Percentiles rank a stretch among this genome's conserved stretches.
phyloP scores from a whole-genome alignment of 2,888 invertebrate species.

The Sclerodermus sp. region DNA sequence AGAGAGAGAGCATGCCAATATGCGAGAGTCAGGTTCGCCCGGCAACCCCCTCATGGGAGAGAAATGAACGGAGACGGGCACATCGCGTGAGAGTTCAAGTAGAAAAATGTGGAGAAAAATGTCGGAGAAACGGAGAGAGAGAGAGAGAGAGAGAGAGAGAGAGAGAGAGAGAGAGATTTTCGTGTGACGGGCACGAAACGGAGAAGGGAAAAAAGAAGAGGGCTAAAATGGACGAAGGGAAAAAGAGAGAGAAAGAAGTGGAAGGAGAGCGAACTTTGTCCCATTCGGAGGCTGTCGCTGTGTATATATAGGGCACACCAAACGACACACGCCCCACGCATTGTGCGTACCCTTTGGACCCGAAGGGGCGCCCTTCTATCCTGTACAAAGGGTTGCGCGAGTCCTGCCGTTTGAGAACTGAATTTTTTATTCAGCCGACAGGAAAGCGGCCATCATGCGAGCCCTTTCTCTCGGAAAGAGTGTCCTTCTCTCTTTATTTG shows the following conservation, averaged over 20 bases:
- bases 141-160: constrained; percentile 8
- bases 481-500: constrained; percentile 11
- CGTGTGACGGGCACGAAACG: constrained; percentile 20
- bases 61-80: constrained; percentile 18
- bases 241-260: constrained; percentile 22
- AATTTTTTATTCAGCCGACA: constrained; percentile 50
- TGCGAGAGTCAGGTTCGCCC: not conserved
- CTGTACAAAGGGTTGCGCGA: constrained; percentile 48
- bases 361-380: constrained; percentile 47
- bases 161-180: constrained; percentile 5
- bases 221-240: constrained; percentile 8
- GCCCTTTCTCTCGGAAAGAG: constrained; percentile 2
- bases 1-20: not conserved
- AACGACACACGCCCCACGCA: constrained; percentile 56
- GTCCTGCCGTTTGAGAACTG: constrained; percentile 36
- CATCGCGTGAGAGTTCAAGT: constrained; percentile 11
- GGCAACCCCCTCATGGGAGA: not conserved
- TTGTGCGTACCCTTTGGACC: constrained; percentile 46
- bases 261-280: no score
- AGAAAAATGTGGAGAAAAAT: not conserved
- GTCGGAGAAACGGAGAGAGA: constrained; percentile 4
- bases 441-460: constrained; percentile 54
- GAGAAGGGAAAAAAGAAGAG: constrained; percentile 10
- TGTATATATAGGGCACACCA: constrained; percentile 56
- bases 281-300: constrained; percentile 46